A percentile compares a stretch with the other conserved stretches of the same genome.
Conservation (phyloP, 30 jellyfish, hydroid and myxozoan species). For the Mastigias papua region DNA sequence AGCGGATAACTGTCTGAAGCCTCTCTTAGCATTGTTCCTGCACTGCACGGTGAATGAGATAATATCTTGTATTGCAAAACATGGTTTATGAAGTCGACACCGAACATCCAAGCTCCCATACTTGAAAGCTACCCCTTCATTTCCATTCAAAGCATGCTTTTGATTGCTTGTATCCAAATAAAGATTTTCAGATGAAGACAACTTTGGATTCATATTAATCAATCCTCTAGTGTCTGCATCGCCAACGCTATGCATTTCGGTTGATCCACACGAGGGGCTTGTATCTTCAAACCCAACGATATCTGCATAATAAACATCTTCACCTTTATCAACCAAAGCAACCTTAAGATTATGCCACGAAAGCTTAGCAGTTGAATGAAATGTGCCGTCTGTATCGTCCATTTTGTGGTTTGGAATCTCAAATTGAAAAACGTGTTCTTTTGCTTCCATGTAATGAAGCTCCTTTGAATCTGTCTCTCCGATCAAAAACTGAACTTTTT, state of each 20-base stretch:
- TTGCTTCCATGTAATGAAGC: slow-evolving; percentile 9
- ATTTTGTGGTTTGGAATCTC: slow-evolving; percentile 15
- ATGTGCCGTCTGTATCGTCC: neutral
- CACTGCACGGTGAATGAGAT: slow-evolving; percentile 56
- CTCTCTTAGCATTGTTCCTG: slow-evolving; percentile 48
- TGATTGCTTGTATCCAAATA: neutral
- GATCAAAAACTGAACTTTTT: slow-evolving; percentile 29
- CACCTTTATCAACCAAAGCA: slow-evolving; percentile 31
- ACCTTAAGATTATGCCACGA: slow-evolving; percentile 67
- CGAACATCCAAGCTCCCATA: slow-evolving; percentile 5
- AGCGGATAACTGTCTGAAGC: slow-evolving; percentile 49
- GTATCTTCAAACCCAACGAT: neutral
- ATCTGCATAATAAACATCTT: slow-evolving; percentile 26
- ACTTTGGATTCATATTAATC: neutral
- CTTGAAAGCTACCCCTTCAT: neutral
- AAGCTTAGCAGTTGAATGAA: slow-evolving; percentile 23
- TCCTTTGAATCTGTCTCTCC: slow-evolving; percentile 45
- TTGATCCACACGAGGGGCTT: neutral
- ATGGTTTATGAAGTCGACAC: slow-evolving; percentile 20
- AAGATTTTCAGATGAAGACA: neutral
- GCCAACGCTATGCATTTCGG: neutral
- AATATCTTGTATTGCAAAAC: slow-evolving; percentile 10
- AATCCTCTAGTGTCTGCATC: neutral
- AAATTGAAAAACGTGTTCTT: slow-evolving; percentile 36
- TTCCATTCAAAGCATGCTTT: neutral